These are phyloP conservation scores for Agonopterix alstromeriana DNA, from an alignment of 2,888 invertebrate genomes.

Conservation along the genomic window DNA sequence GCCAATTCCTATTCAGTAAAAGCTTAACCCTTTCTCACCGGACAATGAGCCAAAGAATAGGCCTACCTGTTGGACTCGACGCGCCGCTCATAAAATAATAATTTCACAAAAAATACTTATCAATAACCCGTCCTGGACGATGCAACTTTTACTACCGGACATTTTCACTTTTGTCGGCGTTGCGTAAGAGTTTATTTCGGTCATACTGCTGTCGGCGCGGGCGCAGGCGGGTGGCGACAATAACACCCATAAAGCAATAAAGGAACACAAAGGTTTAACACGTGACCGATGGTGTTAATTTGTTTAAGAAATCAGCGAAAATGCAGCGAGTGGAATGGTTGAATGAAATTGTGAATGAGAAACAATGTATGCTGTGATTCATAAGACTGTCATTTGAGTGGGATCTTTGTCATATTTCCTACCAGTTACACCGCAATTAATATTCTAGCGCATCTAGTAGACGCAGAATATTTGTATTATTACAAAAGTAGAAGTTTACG, in stretches of 20 bases:
- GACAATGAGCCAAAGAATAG: neutral
- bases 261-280: constrained; percentile 58
- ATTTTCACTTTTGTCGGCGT: constrained; percentile 71
- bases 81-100: constrained; percentile 14
- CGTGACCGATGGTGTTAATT: constrained; percentile 63
- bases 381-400: neutral
- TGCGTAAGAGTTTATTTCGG: constrained; percentile 39
- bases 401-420: too few relatives aligned
- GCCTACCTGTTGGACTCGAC: neutral
- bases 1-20: neutral
- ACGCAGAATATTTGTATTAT: too few relatives aligned
- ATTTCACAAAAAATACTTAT: constrained; percentile 27
- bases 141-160: constrained; percentile 51
- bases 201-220: constrained; percentile 16
- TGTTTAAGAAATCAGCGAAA: constrained; percentile 43
- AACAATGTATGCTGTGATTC: constrained; percentile 7
- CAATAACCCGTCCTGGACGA: constrained; percentile 20
- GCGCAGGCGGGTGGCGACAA: constrained; percentile 27
- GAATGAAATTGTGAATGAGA: constrained; percentile 24
- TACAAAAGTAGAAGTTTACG: too few relatives aligned
- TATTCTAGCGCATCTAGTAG: too few relatives aligned
- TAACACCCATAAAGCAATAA: constrained; percentile 45
- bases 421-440: too few relatives aligned
- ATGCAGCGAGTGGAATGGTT: constrained; percentile 15
- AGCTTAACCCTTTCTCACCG: constrained; percentile 24